Conservation (phyloP, 2,888 invertebrate genomes). For the Caenorhabditis zanzibari region DNA sequence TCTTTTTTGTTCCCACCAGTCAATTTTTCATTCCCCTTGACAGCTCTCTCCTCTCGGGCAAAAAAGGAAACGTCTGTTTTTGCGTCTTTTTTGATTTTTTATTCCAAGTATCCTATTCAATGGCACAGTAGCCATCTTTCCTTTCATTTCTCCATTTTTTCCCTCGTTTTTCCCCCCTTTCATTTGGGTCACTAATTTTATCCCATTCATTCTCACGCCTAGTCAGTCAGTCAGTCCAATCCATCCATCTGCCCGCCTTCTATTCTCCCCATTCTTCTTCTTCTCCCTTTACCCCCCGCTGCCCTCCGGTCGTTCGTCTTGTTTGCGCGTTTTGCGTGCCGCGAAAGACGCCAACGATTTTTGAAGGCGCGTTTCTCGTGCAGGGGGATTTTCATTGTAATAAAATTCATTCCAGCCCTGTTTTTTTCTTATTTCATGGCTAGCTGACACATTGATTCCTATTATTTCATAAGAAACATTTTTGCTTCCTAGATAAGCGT, state of each 20-base stretch:
- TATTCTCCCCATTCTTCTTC: constrained; percentile 8
- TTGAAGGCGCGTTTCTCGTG: constrained; percentile 16
- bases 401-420: constrained; percentile 8
- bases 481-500: constrained; percentile 14
- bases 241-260: constrained; percentile 17
- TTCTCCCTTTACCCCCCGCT: neutral
- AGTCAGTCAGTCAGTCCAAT: constrained; percentile 10
- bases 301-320: neutral
- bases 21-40: constrained; percentile 44
- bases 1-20: constrained; percentile 4
- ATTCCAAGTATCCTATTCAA: constrained; percentile 26
- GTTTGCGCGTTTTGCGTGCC: neutral
- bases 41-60: constrained; percentile 39
- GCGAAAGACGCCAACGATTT: constrained; percentile 19
- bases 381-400: constrained; percentile 28
- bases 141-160: constrained; percentile 25
- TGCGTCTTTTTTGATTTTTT: constrained; percentile 24
- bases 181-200: constrained; percentile 47
- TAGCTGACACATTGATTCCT: constrained; percentile 28
- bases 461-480: neutral
- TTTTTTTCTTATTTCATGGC: constrained; percentile 28
- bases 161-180: constrained; percentile 1
- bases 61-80: constrained; percentile 38
- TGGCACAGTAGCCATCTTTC: constrained; percentile 27
- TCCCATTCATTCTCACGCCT: constrained; percentile 56